Evolutionary conservation across 2,797 vertebrate species (phyloP).

Genomic region (Hippoglossus hippoglossus): DNA sequence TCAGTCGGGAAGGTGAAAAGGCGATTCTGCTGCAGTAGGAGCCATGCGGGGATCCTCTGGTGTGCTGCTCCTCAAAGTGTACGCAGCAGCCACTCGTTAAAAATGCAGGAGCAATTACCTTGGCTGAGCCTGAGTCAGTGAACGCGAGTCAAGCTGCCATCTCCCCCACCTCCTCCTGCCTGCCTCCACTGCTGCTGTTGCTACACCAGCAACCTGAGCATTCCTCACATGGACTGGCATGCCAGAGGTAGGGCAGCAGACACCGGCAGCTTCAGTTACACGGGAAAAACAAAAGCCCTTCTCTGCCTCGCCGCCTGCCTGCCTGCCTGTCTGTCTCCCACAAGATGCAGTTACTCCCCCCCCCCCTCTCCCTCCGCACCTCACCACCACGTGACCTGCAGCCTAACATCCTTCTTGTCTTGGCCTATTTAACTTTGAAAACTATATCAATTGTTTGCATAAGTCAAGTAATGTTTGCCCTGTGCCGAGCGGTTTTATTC

Average conservation of each 20-base stretch:
- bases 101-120: constrained; percentile 82
- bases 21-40: constrained; percentile 43
- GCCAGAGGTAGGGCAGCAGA: constrained; percentile 63
- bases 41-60: constrained; percentile 55
- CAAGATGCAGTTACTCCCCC: constrained; percentile 38
- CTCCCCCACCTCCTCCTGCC: constrained; percentile 38
- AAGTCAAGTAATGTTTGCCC: neutral
- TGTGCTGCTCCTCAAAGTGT: constrained; percentile 64
- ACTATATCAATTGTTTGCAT: neutral
- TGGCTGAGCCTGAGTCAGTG: constrained; percentile 67
- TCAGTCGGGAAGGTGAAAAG: constrained; percentile 44
- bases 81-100: constrained; percentile 74
- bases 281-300: constrained; percentile 63
- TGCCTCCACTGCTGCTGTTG: constrained; percentile 14
- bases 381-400: constrained; percentile 34
- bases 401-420: constrained; percentile 45
- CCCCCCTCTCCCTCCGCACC: constrained; percentile 1
- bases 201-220: constrained; percentile 62
- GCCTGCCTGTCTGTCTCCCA: constrained; percentile 60
- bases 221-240: constrained; percentile 44
- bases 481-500: neutral
- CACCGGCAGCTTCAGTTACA: constrained; percentile 68
- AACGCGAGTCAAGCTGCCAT: constrained; percentile 50
- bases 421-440: constrained; percentile 19
- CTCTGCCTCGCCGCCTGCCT: constrained; percentile 52